Evolutionary conservation across 2,797 vertebrate species (phyloP).

Genomic region (Lithobates sylvaticus): DNA sequence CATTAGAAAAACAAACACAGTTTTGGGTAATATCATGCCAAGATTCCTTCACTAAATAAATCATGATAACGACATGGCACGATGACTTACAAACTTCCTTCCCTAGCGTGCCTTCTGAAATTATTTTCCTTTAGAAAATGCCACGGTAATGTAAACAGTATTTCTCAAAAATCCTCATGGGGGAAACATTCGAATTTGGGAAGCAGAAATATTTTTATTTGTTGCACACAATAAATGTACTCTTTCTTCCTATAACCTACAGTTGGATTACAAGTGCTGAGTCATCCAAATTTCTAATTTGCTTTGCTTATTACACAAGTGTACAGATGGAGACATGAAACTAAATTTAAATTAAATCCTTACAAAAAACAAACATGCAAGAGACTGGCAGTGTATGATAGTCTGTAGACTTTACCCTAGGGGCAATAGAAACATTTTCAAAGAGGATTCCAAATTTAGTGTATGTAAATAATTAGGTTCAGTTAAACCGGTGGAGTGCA

Average conservation of each 20-base stretch:
- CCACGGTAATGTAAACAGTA: conserved; percentile 34
- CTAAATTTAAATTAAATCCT: neutral
- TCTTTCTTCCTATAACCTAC: neutral
- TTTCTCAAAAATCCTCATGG: conserved; percentile 40
- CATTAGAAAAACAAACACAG: conserved; percentile 22
- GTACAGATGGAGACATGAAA: neutral
- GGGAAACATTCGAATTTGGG: conserved; percentile 39
- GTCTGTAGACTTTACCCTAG: neutral
- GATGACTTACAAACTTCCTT: conserved; percentile 31
- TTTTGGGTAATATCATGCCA: conserved; percentile 13
- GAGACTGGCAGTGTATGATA: neutral
- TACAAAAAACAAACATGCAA: neutral
- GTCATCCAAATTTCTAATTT: neutral
- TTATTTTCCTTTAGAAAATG: conserved; percentile 41
- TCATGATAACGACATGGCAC: conserved; percentile 33
- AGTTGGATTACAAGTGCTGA: neutral
- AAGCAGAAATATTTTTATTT: conserved; percentile 39
- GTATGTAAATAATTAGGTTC: neutral
- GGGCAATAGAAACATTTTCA: neutral
- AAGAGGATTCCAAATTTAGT: neutral
- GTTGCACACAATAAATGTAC: conserved; percentile 36
- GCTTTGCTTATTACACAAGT: neutral
- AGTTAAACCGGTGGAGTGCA: too few relatives aligned
- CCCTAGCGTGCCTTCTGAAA: conserved; percentile 30
- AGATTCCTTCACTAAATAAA: conserved; percentile 36